Conservation (phyloP, 2,797 vertebrate species). For the Cynodonichthys magdalenae region DNA sequence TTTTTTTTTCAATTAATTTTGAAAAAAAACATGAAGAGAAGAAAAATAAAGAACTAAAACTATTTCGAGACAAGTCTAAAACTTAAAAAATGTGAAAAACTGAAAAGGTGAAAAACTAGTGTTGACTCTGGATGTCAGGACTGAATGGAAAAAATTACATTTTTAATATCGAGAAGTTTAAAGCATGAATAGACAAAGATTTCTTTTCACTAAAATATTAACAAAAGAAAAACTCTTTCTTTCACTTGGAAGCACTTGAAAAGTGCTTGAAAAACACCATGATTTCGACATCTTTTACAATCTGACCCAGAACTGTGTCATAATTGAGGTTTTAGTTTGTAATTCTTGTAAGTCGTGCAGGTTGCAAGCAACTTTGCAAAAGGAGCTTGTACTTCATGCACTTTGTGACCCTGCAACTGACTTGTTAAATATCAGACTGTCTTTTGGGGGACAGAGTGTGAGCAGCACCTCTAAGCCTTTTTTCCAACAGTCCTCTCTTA, state of each 20-base stretch:
- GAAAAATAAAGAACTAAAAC: not conserved
- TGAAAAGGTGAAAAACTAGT: not conserved
- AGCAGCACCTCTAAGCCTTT: constrained; percentile 52
- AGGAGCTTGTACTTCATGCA: constrained; percentile 53
- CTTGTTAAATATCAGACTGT: constrained; percentile 52
- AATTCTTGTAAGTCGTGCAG: constrained; percentile 46
- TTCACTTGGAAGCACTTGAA: constrained; percentile 44
- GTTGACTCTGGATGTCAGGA: not conserved
- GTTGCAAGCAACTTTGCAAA: constrained; percentile 44
- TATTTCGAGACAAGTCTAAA: not conserved
- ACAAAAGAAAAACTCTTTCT: constrained; percentile 18
- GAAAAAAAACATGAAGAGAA: too few species aligned
- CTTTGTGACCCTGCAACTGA: constrained; percentile 36
- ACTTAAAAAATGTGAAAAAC: not conserved
- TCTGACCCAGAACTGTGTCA: constrained; percentile 50
- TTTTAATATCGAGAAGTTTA: constrained; percentile 16
- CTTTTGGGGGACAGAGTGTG: constrained; percentile 48
- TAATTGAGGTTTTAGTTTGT: constrained; percentile 32
- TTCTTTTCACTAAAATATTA: not conserved
- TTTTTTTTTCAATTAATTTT: not conserved
- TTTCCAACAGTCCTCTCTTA: constrained; percentile 58
- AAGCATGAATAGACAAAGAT: constrained; percentile 19
- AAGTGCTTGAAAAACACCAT: too few species aligned
- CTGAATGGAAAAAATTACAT: not conserved
- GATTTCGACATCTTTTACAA: constrained; percentile 28